Evolutionary conservation across 1,140 invertebrate genomes (phyloP).

Genomic region (Galleria mellonella): DNA sequence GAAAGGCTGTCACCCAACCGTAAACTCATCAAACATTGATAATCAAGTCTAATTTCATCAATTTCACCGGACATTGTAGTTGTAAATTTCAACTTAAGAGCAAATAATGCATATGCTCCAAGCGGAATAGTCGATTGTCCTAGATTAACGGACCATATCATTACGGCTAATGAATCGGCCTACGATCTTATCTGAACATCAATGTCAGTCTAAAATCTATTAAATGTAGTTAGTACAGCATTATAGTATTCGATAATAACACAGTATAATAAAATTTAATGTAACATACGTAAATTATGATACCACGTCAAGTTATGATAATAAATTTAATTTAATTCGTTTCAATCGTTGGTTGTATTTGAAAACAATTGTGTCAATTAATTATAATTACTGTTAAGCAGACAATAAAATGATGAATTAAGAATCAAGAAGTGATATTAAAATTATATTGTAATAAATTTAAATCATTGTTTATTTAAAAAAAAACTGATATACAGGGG

Average conservation of each 20-base stretch:
- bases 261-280: too few species aligned
- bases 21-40: slow-evolving; percentile 17
- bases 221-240: slow-evolving; percentile 27
- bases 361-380: too few species aligned
- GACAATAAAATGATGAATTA: too few species aligned
- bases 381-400: too few species aligned
- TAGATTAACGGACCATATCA: slow-evolving; percentile 69
- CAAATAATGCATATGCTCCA: slow-evolving; percentile 38
- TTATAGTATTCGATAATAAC: neutral
- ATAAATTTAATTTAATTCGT: too few species aligned
- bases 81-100: slow-evolving; percentile 34
- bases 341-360: too few species aligned
- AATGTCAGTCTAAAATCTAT: slow-evolving; percentile 59
- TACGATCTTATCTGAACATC: slow-evolving; percentile 56
- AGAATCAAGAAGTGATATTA: too few species aligned
- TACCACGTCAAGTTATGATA: too few species aligned
- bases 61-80: slow-evolving; percentile 31
- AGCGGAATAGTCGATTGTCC: slow-evolving; percentile 55
- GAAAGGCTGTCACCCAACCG: slow-evolving; percentile 7
- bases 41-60: slow-evolving; percentile 31
- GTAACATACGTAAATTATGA: too few species aligned
- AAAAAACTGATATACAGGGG: too few species aligned
- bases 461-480: too few species aligned
- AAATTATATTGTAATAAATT: too few species aligned
- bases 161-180: slow-evolving; percentile 62